Conservation (phyloP, 2,797 vertebrate species). For the Cetoscarus ocellatus region DNA sequence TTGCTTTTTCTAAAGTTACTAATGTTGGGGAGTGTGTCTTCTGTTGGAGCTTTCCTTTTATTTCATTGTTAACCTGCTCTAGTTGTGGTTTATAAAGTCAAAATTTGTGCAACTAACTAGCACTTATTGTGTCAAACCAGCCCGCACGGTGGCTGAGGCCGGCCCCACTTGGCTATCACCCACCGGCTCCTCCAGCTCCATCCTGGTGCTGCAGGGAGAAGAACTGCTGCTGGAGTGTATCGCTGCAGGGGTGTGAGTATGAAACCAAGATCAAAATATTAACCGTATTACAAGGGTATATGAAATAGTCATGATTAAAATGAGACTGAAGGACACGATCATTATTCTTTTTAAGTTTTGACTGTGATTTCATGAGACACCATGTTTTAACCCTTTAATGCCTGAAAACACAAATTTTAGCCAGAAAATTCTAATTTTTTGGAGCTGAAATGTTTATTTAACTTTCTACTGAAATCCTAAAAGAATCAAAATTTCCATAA, state of each 20-base stretch:
- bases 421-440: too few species aligned
- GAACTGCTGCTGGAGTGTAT: constrained; percentile 96
- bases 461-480: too few species aligned
- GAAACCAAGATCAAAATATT: not conserved
- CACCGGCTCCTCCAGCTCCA: constrained; percentile 89
- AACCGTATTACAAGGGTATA: too few species aligned
- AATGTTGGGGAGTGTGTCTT: constrained; percentile 85
- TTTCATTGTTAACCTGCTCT: not conserved
- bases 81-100: not conserved
- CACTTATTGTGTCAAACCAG: constrained; percentile 77
- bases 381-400: too few species aligned
- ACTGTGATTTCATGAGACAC: constrained; percentile 22
- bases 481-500: too few species aligned
- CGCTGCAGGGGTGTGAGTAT: constrained; percentile 94
- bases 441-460: too few species aligned
- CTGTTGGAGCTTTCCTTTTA: not conserved
- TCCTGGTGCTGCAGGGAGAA: constrained; percentile 91
- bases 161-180: constrained; percentile 95
- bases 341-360: constrained; percentile 4
- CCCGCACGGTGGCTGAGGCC: constrained; percentile 90
- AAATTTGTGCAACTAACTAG: not conserved
- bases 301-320: not conserved
- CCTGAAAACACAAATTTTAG: too few species aligned
- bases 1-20: constrained; percentile 84
- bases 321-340: not conserved